These are phyloP conservation scores for Anguilla megastoma DNA, from an alignment of 2,797 vertebrate species.

Conservation along the genomic window DNA sequence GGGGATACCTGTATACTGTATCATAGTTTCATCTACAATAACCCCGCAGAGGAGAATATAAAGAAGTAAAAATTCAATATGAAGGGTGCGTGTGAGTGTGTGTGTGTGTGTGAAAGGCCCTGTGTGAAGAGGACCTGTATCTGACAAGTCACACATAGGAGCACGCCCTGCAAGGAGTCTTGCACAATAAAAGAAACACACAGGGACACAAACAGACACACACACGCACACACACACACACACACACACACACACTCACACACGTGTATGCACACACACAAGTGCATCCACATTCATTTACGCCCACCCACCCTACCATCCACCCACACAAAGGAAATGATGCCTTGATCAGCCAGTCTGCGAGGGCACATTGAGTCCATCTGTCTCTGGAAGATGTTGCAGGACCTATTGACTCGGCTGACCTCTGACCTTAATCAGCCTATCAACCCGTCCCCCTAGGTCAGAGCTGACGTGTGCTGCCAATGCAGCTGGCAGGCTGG, in stretches of 20 bases:
- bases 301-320: neutral
- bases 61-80: neutral
- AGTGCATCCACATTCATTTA: neutral
- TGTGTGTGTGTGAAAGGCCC: neutral
- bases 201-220: neutral
- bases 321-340: conserved; percentile 10
- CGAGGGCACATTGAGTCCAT: conserved; percentile 36
- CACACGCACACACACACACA: neutral
- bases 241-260: conserved; percentile 14
- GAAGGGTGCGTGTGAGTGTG: neutral
- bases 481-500: conserved; percentile 33
- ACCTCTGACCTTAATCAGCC: conserved; percentile 40
- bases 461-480: conserved; percentile 34
- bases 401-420: conserved; percentile 38
- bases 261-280: conserved; percentile 22
- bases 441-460: conserved; percentile 39
- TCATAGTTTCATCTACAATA: neutral
- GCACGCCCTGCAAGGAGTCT: neutral
- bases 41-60: neutral
- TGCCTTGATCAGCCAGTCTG: neutral
- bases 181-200: neutral
- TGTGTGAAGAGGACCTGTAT: neutral
- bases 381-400: conserved; percentile 37
- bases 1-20: conserved; percentile 2
- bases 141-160: neutral